These are phyloP conservation scores for Venustaconcha ellipsiformis DNA, from an alignment of 1,140 invertebrate species.

Conservation along the genomic window DNA sequence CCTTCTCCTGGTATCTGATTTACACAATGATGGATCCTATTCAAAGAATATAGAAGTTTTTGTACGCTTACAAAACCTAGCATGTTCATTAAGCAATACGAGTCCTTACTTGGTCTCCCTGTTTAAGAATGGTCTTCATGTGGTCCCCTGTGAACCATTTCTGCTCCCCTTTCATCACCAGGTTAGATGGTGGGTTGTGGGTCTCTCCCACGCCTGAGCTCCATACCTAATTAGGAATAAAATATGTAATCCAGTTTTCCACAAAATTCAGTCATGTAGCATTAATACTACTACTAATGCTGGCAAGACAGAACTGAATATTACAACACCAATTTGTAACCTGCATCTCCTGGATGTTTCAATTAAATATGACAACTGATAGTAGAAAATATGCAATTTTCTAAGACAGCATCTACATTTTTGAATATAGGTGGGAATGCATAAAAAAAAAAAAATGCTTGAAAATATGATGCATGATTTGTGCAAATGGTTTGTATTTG, in stretches of 20 bases:
- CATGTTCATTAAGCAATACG: no score
- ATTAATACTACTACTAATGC: no score
- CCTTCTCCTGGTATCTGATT: no score
- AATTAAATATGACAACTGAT: background rate
- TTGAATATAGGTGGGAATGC: background rate
- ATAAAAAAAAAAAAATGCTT: no score
- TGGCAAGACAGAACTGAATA: no score
- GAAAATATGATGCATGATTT: background rate
- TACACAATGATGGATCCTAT: no score
- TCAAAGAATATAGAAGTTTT: no score
- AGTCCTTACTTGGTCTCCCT: conserved; percentile 19
- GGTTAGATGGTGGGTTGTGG: conserved; percentile 87
- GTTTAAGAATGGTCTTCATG: conserved; percentile 81
- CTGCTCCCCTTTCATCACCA: conserved; percentile 90
- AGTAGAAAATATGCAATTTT: no score
- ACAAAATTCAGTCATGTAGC: background rate
- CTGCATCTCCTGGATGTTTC: background rate
- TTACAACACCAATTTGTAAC: background rate
- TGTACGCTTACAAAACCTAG: no score
- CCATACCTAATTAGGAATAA: conserved; percentile 65
- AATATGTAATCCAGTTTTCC: background rate
- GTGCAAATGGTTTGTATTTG: no score
- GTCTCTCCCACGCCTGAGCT: conserved; percentile 66
- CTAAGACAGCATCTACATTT: no score
- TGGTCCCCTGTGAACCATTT: conserved; percentile 87